phyloP scores from a whole-genome alignment of 1,140 invertebrate genomes.

The Drosophila lacteicornis region DNA sequence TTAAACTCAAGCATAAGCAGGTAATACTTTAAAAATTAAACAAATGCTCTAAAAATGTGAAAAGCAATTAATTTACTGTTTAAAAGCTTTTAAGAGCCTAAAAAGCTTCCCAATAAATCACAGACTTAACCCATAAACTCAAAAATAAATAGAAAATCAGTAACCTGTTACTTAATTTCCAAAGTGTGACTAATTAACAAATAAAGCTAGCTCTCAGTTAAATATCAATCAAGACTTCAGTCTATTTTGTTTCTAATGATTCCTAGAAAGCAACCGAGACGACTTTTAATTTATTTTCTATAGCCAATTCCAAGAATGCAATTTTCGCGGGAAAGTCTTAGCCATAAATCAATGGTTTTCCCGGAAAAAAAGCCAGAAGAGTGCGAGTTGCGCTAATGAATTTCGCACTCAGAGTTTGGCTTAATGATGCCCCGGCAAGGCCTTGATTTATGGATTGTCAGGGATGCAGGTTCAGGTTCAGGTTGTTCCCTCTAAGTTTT shows the following conservation, averaged over 20 bases:
- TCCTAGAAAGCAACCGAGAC: background rate
- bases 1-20: too few species aligned
- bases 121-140: too few species aligned
- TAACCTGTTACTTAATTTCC: too few species aligned
- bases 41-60: too few species aligned
- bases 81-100: too few species aligned
- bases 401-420: background rate
- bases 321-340: background rate
- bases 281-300: conserved; percentile 6
- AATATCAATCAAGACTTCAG: background rate
- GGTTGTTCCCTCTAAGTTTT: background rate
- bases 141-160: too few species aligned
- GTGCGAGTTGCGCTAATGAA: conserved; percentile 4
- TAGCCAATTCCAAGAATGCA: background rate
- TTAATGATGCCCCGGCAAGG: background rate
- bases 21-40: too few species aligned
- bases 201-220: too few species aligned
- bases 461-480: conserved; percentile 24
- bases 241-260: background rate
- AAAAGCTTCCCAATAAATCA: background rate
- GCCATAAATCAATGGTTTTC: conserved; percentile 24
- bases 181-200: too few species aligned
- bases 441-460: conserved; percentile 35
- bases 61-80: too few species aligned
- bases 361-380: background rate